Base-by-base conservation (phyloP, 2,888 invertebrate genomes). In the Leucoptera coffeella region DNA sequence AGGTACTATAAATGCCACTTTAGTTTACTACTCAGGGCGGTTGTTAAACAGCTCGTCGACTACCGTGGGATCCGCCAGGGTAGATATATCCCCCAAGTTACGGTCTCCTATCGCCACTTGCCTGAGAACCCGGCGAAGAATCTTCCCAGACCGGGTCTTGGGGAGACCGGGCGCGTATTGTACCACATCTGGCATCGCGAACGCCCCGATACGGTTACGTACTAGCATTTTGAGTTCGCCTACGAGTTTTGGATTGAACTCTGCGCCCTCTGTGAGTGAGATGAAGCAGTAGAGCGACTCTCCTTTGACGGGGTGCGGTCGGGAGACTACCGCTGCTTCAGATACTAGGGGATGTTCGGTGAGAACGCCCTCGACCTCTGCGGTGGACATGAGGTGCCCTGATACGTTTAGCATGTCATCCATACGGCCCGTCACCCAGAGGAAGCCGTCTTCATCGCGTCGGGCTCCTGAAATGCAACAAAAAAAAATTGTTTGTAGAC, bases 381-480 rank as follows among this genome's bases (percentile, higher is more conserved):
- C 89, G 0, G 97, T 99, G 32, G 94, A 94, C 81, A 99, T 86
- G 28, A 99, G 73, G 60, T 99, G 97, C 0, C 97, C 99, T 2
- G 94, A 95, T 6, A 99, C 96, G 58, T 99, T 99, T 38, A 99
- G 72, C 92, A 99, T 95, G 55, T 99, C 99, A 53, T 99, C 97
- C 20, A 96, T 89, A 30, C 96, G 82, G 0, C 96, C 96, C 0
- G 95, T 96, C 31, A 97, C 85, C 94, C 94, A 95, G 29, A 93
- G 65, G 54, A 93, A 94, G 1, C 96, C 96, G 51, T 99, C 96
- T 12, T 83, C 77, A 54, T 99, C 97, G 30, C 93, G 75, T 38
- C 78, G 77, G 0, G 92, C 94, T 29, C 94, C 94, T 94, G 48
- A 12, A 48, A 38, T 13, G n/a, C n/a, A n/a, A n/a, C n/a, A n/a